Percentiles rank a stretch among this genome's conserved stretches.
Conservation (phyloP, 92 coral and sea anemone genomes). For the Actinostola sp. region DNA sequence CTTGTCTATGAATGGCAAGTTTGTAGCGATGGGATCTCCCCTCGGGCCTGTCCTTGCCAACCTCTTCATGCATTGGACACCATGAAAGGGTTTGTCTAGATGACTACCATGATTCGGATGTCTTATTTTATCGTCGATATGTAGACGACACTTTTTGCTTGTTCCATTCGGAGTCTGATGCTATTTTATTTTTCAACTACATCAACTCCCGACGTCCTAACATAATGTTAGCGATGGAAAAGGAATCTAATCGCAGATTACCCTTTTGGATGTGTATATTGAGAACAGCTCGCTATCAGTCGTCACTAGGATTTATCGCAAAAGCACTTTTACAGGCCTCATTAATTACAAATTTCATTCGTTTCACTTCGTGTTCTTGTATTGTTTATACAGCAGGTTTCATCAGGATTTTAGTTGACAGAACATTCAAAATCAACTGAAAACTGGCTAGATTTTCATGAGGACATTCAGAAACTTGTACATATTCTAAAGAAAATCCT, state of each 20-base stretch:
- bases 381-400: slow-evolving; percentile 1
- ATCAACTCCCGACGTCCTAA: slow-evolving; percentile 20
- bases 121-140: background rate
- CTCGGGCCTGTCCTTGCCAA: slow-evolving; percentile 21
- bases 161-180: background rate
- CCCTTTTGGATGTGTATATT: slow-evolving; percentile 35
- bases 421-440: background rate
- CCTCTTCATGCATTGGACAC: too few relatives aligned
- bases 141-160: too few relatives aligned
- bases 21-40: slow-evolving; percentile 34
- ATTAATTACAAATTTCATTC: background rate
- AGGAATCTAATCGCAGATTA: slow-evolving; percentile 19
- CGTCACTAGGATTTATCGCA: too few relatives aligned
- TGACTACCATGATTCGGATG: slow-evolving; percentile 3
- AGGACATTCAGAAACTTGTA: background rate
- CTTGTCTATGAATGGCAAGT: background rate
- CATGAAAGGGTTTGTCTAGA: slow-evolving; percentile 31
- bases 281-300: too few relatives aligned
- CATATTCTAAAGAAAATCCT: too few relatives aligned
- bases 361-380: background rate
- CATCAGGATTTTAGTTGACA: background rate
- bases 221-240: slow-evolving; percentile 37
- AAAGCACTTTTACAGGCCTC: background rate
- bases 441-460: background rate
- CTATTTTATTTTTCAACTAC: background rate